Conservation (phyloP, 2,888 invertebrate genomes). For the Polydrusus tereticollis region DNA sequence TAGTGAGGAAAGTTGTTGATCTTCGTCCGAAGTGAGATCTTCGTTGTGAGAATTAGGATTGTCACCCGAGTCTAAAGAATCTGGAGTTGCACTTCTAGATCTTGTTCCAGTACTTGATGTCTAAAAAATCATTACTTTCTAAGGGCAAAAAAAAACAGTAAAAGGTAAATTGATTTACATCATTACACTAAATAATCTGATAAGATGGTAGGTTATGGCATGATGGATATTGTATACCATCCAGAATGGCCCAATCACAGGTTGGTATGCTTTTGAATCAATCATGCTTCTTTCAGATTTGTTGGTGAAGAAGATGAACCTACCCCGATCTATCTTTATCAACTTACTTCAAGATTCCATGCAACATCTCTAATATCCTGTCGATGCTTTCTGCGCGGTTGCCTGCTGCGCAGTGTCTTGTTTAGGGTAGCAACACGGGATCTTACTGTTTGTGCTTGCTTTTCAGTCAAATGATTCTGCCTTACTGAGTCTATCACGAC, state of each 20-base stretch:
- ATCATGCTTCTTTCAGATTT: too few relatives aligned
- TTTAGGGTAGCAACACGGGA: conserved; percentile 82
- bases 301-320: not conserved
- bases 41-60: conserved; percentile 56
- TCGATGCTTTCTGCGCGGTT: conserved; percentile 71
- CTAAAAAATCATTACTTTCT: conserved; percentile 64
- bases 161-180: not conserved
- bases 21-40: conserved; percentile 63
- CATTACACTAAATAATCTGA: too few relatives aligned
- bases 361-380: conserved; percentile 86
- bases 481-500: conserved; percentile 73
- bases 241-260: too few relatives aligned
- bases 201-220: too few relatives aligned
- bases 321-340: not conserved
- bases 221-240: too few relatives aligned
- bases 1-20: conserved; percentile 58
- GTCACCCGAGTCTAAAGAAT: conserved; percentile 81
- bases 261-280: too few relatives aligned
- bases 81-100: conserved; percentile 90
- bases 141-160: not conserved
- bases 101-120: conserved; percentile 85
- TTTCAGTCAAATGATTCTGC: conserved; percentile 74
- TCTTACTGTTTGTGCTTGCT: conserved; percentile 83
- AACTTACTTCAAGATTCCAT: conserved; percentile 81
- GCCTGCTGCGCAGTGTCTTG: conserved; percentile 78